phyloP scores from a whole-genome alignment of 2,888 invertebrate species.

The Spilosoma lubricipeda region DNA sequence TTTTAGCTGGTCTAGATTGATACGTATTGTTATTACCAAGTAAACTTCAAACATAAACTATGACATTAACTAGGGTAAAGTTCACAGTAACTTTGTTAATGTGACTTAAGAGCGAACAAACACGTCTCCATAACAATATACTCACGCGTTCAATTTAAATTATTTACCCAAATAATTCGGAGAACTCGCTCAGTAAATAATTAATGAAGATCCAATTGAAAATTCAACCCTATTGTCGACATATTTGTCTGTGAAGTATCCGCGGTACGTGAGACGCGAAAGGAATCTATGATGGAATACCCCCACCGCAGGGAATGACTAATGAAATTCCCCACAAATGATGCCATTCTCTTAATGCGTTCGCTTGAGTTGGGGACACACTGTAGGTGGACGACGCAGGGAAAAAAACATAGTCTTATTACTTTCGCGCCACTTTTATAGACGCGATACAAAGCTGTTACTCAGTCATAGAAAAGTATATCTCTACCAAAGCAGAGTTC shows the following conservation, averaged over 20 bases:
- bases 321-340: conserved; percentile 74
- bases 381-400: conserved; percentile 35
- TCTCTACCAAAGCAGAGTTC: background rate
- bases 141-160: conserved; percentile 51
- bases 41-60: conserved; percentile 36
- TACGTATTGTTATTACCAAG: conserved; percentile 37
- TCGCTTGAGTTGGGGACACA: conserved; percentile 58
- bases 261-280: conserved; percentile 59
- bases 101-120: conserved; percentile 44
- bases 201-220: conserved; percentile 63
- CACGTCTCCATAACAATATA: conserved; percentile 39
- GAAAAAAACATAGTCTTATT: conserved; percentile 51
- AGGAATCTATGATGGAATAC: conserved; percentile 69
- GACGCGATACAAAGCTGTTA: conserved; percentile 38
- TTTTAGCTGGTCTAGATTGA: conserved; percentile 41
- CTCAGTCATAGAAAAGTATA: conserved; percentile 42
- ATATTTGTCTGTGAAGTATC: conserved; percentile 65
- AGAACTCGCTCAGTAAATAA: conserved; percentile 56
- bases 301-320: conserved; percentile 66
- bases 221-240: conserved; percentile 62
- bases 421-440: conserved; percentile 21
- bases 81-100: conserved; percentile 45
- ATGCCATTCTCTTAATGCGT: conserved; percentile 67
- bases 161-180: conserved; percentile 53
- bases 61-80: conserved; percentile 46